phyloP scores from a whole-genome alignment of 2,888 invertebrate species.

The Trichacis sp. region DNA sequence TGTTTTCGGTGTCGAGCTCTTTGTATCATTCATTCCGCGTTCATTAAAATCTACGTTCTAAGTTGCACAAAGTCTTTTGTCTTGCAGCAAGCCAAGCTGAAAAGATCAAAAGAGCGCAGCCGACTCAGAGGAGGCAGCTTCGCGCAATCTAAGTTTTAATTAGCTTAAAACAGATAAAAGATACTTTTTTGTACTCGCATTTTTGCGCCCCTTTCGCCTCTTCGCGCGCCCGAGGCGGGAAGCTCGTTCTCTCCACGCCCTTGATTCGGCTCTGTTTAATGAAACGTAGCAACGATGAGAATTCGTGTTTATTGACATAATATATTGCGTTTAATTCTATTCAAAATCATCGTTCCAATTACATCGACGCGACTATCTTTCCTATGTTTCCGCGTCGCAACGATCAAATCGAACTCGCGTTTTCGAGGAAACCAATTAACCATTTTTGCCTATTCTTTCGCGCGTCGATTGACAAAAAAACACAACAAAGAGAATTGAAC shows the following conservation, averaged over 20 bases:
- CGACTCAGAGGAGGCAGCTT: background rate
- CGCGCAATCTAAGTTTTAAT: background rate
- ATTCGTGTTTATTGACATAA: background rate
- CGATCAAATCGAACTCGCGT: background rate
- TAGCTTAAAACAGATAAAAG: conserved; percentile 1
- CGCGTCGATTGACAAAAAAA: too few relatives aligned
- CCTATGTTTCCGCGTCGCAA: background rate
- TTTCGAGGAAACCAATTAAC: conserved; percentile 1
- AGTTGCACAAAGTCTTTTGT: background rate
- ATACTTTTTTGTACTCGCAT: conserved; percentile 1
- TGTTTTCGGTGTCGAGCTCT: background rate
- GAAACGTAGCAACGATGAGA: background rate
- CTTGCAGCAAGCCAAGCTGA: background rate
- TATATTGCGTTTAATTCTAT: background rate
- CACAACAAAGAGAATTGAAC: background rate
- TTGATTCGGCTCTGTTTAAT: background rate
- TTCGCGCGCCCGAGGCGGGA: background rate
- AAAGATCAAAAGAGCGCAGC: background rate
- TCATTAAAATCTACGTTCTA: background rate
- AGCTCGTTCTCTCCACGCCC: background rate
- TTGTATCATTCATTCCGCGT: background rate
- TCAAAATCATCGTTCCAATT: conserved; percentile 1
- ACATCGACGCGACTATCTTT: background rate
- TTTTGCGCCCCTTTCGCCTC: background rate
- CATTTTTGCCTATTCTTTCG: conserved; percentile 3